Conservation (phyloP, 2,797 vertebrate species). For the Meda fulgida region DNA sequence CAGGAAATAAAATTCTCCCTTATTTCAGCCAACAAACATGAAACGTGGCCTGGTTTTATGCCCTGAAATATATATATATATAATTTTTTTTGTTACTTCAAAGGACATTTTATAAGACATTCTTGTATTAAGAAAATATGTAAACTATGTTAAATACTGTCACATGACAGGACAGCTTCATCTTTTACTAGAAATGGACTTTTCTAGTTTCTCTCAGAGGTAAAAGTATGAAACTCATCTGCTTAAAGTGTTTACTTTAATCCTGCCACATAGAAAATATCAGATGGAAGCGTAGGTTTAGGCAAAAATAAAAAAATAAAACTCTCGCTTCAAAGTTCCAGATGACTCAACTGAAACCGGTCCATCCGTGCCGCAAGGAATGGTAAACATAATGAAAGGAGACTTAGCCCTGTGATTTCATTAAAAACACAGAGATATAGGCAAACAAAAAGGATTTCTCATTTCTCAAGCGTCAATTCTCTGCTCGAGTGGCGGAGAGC, state of each 20-base stretch:
- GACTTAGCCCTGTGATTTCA: slow-evolving; percentile 64
- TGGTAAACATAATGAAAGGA: slow-evolving; percentile 63
- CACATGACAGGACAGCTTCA: no score
- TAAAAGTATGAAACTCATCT: background rate
- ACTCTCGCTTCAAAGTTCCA: slow-evolving; percentile 53
- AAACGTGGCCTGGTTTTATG: background rate
- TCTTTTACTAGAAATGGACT: background rate
- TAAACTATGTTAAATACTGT: no score
- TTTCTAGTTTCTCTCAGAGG: background rate
- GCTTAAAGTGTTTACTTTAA: background rate
- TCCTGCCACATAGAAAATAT: background rate
- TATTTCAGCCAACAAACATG: background rate
- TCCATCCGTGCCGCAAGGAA: slow-evolving; percentile 59
- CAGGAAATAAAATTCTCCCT: background rate
- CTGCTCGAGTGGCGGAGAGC: slow-evolving; percentile 61
- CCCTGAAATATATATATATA: background rate
- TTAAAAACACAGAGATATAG: slow-evolving; percentile 63
- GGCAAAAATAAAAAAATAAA: background rate
- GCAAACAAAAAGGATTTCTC: slow-evolving; percentile 61
- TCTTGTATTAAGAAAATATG: background rate
- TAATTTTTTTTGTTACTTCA: background rate
- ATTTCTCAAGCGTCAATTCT: slow-evolving; percentile 65
- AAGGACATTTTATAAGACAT: background rate
- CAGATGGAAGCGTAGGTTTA: background rate
- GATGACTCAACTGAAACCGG: slow-evolving; percentile 63